Evolutionary conservation across 2,888 invertebrate species (phyloP).

Genomic region (Dasypolia templi): DNA sequence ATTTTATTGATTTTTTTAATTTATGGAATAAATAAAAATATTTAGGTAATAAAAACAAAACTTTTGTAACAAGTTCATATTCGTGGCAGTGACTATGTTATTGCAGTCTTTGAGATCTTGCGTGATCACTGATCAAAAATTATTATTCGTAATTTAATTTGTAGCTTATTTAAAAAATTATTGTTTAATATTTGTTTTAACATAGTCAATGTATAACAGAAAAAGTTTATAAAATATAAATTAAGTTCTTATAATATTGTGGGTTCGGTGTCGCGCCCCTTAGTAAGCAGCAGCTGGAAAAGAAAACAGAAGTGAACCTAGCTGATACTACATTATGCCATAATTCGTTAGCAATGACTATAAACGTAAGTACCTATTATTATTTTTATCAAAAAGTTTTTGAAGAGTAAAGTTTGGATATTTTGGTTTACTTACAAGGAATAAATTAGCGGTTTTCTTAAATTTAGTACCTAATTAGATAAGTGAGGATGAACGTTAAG

Average conservation of each 20-base stretch:
- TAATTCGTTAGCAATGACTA: not conserved
- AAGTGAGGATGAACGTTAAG: not conserved
- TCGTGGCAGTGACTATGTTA: slow-evolving; percentile 88
- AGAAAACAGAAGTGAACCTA: slow-evolving; percentile 61
- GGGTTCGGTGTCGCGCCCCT: slow-evolving; percentile 81
- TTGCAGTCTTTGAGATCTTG: slow-evolving; percentile 86
- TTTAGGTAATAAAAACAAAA: slow-evolving; percentile 85
- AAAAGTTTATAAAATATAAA: slow-evolving; percentile 79
- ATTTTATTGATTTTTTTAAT: slow-evolving; percentile 85
- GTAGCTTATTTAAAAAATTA: slow-evolving; percentile 69
- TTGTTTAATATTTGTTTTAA: slow-evolving; percentile 73
- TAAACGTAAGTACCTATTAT: not conserved
- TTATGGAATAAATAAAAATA: slow-evolving; percentile 87
- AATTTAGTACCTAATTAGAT: not conserved
- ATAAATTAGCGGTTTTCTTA: not conserved
- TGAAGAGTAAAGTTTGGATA: not conserved
- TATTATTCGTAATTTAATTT: slow-evolving; percentile 63
- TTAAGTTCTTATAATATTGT: slow-evolving; percentile 76
- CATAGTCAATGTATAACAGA: slow-evolving; percentile 85
- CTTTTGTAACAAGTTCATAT: slow-evolving; percentile 83
- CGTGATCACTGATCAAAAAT: slow-evolving; percentile 70
- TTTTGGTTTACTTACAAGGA: not conserved
- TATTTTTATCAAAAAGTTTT: not conserved
- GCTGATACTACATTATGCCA: slow-evolving; percentile 1
- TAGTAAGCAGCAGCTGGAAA: slow-evolving; percentile 89